Percentiles rank a stretch among this genome's conserved stretches.
Evolutionary conservation across 1,140 invertebrate genomes (phyloP).

Genomic region (Colletes latitarsis): DNA sequence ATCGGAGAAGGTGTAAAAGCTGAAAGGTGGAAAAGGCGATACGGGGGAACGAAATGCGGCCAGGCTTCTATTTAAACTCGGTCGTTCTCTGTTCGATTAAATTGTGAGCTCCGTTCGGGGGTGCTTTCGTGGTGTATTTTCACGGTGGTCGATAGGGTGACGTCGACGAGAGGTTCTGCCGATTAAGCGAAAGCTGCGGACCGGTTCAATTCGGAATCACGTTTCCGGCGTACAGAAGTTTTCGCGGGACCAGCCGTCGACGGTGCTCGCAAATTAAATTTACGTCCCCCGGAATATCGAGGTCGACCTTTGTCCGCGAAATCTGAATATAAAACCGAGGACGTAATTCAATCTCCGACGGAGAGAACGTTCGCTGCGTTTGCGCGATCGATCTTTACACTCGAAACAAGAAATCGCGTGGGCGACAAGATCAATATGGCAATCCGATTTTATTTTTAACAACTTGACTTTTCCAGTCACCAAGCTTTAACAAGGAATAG

Average conservation of each 20-base stretch:
- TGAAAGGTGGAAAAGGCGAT: background rate
- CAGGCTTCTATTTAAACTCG: constrained; percentile 29
- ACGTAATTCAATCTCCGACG: background rate
- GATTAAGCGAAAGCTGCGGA: constrained; percentile 33
- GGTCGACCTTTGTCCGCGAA: constrained; percentile 15
- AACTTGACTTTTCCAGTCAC: too few species aligned
- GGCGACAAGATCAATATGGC: too few species aligned
- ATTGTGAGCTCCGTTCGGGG: constrained; percentile 7
- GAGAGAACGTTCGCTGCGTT: background rate
- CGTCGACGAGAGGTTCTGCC: constrained; percentile 20
- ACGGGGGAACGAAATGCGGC: background rate
- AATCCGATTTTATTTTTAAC: too few species aligned
- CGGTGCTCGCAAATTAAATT: constrained; percentile 23
- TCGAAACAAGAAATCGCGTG: background rate
- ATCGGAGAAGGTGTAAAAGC: background rate
- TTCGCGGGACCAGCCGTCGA: background rate
- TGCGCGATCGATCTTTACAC: background rate
- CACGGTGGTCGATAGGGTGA: constrained; percentile 11
- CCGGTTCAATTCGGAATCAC: constrained; percentile 11
- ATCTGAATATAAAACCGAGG: constrained; percentile 22
- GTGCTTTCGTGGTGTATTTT: constrained; percentile 24
- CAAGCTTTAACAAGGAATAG: too few species aligned
- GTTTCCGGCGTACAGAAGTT: constrained; percentile 22
- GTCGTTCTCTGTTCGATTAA: constrained; percentile 24
- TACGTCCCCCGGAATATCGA: background rate